Percentiles rank a stretch among this genome's conserved stretches.
These are phyloP conservation scores for Drosophila sordidapex DNA, from an alignment of 2,888 invertebrate genomes.

Conservation along the genomic window DNA sequence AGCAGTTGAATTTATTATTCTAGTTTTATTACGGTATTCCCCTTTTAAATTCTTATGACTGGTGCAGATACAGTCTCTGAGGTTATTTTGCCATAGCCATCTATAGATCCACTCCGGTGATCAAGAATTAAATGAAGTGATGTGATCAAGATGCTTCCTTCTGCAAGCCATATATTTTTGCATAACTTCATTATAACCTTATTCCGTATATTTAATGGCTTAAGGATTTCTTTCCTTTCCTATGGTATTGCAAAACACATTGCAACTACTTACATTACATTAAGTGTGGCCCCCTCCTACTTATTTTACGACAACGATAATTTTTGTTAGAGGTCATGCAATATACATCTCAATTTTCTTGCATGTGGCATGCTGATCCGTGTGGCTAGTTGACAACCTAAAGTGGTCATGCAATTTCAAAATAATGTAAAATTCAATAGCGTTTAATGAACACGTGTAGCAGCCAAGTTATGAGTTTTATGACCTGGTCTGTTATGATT, in stretches of 20 bases:
- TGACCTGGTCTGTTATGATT: conserved; percentile 7
- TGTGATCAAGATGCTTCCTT: background rate
- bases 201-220: background rate
- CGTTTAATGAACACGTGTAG: conserved; percentile 57
- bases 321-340: conserved; percentile 34
- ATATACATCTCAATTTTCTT: conserved; percentile 8
- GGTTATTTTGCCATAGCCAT: background rate
- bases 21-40: background rate
- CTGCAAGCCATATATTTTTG: background rate
- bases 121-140: background rate
- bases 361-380: conserved; percentile 49
- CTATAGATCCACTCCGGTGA: background rate
- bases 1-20: background rate
- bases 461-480: conserved; percentile 24
- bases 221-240: background rate
- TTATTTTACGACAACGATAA: background rate
- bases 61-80: background rate
- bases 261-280: background rate
- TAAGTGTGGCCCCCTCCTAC: background rate
- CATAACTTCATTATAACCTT: background rate
- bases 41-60: background rate
- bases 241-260: background rate
- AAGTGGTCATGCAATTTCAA: conserved; percentile 66
- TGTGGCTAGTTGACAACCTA: conserved; percentile 43
- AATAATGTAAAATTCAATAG: conserved; percentile 26